Evolutionary conservation across 2,888 invertebrate species (phyloP).

Genomic region (Tinea semifulvella): DNA sequence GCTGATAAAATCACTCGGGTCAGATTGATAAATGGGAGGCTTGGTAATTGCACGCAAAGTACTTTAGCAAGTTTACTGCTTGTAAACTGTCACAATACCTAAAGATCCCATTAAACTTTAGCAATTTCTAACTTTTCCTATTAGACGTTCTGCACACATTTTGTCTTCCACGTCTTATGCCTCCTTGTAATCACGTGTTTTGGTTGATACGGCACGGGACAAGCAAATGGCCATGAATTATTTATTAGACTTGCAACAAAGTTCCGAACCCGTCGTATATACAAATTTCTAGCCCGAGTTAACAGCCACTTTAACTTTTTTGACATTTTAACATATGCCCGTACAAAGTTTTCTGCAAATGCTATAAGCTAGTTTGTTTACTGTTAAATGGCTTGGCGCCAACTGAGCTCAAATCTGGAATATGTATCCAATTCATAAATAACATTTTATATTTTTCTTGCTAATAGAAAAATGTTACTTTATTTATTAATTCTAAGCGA

Average conservation of each 20-base stretch:
- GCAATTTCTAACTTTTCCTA: conserved; percentile 57
- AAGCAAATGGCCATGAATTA: conserved; percentile 15
- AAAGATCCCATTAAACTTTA: conserved; percentile 57
- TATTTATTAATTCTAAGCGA: too few species aligned
- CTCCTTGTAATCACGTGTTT: conserved; percentile 17
- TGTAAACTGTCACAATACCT: conserved; percentile 55
- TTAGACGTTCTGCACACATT: conserved; percentile 46
- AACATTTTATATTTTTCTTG: not conserved
- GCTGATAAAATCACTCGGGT: conserved; percentile 6
- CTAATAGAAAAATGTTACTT: not conserved
- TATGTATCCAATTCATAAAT: not conserved
- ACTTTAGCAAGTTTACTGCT: conserved; percentile 40
- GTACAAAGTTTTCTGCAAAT: not conserved
- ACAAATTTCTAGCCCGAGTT: conserved; percentile 6
- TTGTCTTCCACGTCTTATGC: conserved; percentile 24
- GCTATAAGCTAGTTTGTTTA: not conserved
- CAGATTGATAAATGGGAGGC: conserved; percentile 11
- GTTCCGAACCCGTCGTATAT: conserved; percentile 1
- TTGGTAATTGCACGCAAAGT: conserved; percentile 37
- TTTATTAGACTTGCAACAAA: conserved; percentile 14
- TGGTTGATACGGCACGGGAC: conserved; percentile 13
- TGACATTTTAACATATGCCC: conserved; percentile 3
- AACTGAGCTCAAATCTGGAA: not conserved
- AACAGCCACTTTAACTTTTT: conserved; percentile 6
- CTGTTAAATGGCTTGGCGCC: not conserved